Base-by-base conservation (phyloP, 2,797 vertebrate species). In the Anguilla megastoma region DNA sequence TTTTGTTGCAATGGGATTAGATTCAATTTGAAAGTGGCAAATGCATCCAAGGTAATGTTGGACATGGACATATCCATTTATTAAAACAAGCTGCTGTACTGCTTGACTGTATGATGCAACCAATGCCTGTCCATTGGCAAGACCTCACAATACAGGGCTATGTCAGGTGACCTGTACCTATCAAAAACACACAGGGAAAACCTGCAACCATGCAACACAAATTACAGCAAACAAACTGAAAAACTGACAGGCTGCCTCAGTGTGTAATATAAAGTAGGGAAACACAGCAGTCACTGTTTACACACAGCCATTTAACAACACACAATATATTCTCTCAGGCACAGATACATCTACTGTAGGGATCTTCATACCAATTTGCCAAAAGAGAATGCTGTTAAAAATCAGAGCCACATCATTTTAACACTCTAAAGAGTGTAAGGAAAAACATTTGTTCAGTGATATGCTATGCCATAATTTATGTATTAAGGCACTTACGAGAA, bases 351-450 rank as follows among this genome's bases (percentile, higher is more conserved):
- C 98, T 90, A 99, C 98, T 45, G 98, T 99, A 89, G 98, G 98
- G 71, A 98, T 99, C 91, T 98, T 96, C 87, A 98, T 99, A 91
- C 98, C 98, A 90, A 99, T 99, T 92, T 99, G 98, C 92, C 98
- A 97, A 94, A 98, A 97, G 93, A 99, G 95, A 94, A 99, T 99
- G 94, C 99, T 99, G 95, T 99, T 99, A 95, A 99, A 99, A 95
- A 99, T 99, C 90, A 99, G 98, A 86, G 98, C 98, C 89, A 99
- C 98, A 63, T 99, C 98, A 94, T 99, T 99, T 94, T 99, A 99
- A 90, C 98, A 97, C 98, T 98, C 95, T 90, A 21, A 48, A n/a
- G 21, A 82, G 24, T 2, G 8, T 1, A n/a, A 50, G 18, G 1
- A 10, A n/a, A 82, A 79, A 18, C 0, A 9, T 12, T 21, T 2